phyloP scores from a whole-genome alignment of 2,888 invertebrate species.

The Drosophila barbarae region DNA sequence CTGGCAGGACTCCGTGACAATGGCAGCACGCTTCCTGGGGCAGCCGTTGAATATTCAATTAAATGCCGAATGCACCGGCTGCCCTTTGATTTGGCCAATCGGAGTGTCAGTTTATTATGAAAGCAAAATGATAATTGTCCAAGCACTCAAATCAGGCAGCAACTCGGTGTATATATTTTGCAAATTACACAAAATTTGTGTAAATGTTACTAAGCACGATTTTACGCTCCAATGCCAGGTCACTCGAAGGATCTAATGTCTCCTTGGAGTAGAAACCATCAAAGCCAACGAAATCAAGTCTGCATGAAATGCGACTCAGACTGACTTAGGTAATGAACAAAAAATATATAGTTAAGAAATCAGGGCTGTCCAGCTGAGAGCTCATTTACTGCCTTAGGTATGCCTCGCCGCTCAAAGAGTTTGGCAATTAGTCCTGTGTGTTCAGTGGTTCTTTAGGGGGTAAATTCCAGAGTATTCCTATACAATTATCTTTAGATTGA shows the following conservation, averaged over 20 bases:
- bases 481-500: background rate
- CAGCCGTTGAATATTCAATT: slow-evolving; percentile 19
- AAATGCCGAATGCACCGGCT: slow-evolving; percentile 9
- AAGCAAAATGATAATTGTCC: background rate
- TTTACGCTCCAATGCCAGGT: background rate
- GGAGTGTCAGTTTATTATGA: background rate
- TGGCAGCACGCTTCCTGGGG: slow-evolving; percentile 7
- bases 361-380: background rate
- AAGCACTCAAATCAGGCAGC: background rate
- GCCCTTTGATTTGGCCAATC: background rate
- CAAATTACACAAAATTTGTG: background rate
- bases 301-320: background rate
- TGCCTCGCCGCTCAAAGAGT: slow-evolving; percentile 35
- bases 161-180: background rate
- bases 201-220: background rate
- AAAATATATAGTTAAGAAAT: background rate
- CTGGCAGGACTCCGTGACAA: background rate
- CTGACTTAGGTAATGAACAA: background rate
- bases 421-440: background rate
- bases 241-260: background rate
- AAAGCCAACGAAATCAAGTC: slow-evolving; percentile 1
- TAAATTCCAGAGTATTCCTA: background rate
- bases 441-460: too few species aligned
- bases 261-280: background rate
- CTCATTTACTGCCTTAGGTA: slow-evolving; percentile 29